phyloP scores from a whole-genome alignment of 2,797 vertebrate genomes.

The Crocodylus rhombifer region DNA sequence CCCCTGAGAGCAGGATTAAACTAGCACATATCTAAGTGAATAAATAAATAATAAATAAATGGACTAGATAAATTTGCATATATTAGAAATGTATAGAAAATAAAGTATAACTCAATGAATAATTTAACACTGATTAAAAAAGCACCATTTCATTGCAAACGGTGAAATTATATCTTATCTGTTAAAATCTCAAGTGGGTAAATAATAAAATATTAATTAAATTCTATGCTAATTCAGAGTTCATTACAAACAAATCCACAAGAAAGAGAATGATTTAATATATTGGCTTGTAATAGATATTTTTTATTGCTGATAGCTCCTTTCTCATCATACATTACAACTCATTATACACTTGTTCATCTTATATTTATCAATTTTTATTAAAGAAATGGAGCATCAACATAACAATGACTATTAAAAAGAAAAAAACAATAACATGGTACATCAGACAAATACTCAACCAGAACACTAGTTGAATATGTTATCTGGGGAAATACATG shows the following conservation, averaged over 20 bases:
- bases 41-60: slow-evolving; percentile 12
- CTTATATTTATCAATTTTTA: background rate
- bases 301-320: background rate
- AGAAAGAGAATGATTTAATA: slow-evolving; percentile 64
- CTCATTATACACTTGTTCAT: background rate
- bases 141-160: slow-evolving; percentile 15
- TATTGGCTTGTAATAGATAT: background rate
- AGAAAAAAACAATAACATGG: background rate
- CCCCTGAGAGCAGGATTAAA: background rate
- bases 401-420: background rate
- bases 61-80: slow-evolving; percentile 10
- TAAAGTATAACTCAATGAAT: slow-evolving; percentile 54
- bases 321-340: background rate
- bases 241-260: slow-evolving; percentile 46
- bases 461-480: background rate
- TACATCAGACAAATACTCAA: background rate
- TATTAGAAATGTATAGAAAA: slow-evolving; percentile 49
- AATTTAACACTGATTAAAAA: slow-evolving; percentile 67
- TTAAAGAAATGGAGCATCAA: background rate
- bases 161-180: slow-evolving; percentile 23
- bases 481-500: background rate
- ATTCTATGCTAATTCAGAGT: slow-evolving; percentile 4
- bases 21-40: background rate
- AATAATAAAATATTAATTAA: slow-evolving; percentile 50
- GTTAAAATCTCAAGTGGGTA: slow-evolving; percentile 12